Percentiles rank a stretch among this genome's conserved stretches.
phyloP scores from a whole-genome alignment of 2,113 vertebrate species.

The Apodemus sylvaticus region DNA sequence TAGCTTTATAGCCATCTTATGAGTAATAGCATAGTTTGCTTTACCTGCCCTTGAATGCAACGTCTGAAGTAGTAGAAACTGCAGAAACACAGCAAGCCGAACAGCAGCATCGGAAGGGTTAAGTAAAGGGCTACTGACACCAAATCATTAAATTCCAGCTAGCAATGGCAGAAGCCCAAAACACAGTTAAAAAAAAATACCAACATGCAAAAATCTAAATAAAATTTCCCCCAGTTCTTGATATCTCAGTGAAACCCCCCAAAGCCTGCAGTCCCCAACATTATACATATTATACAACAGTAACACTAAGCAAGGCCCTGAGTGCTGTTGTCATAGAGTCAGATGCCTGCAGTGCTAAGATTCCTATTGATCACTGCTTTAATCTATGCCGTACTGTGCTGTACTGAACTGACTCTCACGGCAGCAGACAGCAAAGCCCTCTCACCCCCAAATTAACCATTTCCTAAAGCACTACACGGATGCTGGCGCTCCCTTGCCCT shows the following conservation, averaged over 20 bases:
- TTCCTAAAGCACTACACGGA: constrained; percentile 58
- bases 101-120: constrained; percentile 80
- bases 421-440: constrained; percentile 60
- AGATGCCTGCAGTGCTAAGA: constrained; percentile 86
- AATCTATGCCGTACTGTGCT: constrained; percentile 64
- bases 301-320: constrained; percentile 78
- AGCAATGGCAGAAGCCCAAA: constrained; percentile 72
- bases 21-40: constrained; percentile 66
- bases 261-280: constrained; percentile 81
- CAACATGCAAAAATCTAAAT: constrained; percentile 60
- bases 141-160: constrained; percentile 78
- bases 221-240: constrained; percentile 73
- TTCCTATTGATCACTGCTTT: constrained; percentile 82
- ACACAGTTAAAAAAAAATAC: background rate
- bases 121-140: constrained; percentile 81
- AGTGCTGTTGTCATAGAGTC: constrained; percentile 84
- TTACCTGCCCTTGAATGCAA: constrained; percentile 89
- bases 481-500: constrained; percentile 40
- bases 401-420: constrained; percentile 62
- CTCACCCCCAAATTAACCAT: constrained; percentile 68
- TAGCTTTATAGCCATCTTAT: constrained; percentile 56
- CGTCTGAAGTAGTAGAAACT: constrained; percentile 84
- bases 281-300: constrained; percentile 53
- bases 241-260: constrained; percentile 75
- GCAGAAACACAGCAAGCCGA: constrained; percentile 87